Evolutionary conservation across 1,140 invertebrate genomes (phyloP), one percentile per base, ranked within the genome.

Genomic region (Anoplophora glabripennis): DNA sequence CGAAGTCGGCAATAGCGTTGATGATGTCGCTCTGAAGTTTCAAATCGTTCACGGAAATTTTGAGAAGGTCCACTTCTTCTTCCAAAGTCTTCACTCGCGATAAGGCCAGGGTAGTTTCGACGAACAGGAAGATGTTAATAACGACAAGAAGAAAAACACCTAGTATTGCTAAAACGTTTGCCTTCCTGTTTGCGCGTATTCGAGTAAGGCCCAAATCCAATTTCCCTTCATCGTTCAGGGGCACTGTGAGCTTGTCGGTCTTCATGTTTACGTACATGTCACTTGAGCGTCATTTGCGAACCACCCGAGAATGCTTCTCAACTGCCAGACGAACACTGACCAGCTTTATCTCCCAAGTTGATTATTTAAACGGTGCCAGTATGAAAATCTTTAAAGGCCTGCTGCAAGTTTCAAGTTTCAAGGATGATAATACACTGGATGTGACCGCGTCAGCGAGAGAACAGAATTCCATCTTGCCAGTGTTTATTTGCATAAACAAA

Each of bases 11-110:
- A 12, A 45, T 18, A 1, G 10, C 14, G 10, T 45, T 45, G 3
- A 45, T 45, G 8, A 45, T 45, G 10, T 45, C 42, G 21, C 21
- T 14, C 2, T 17, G 21, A 12, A 45, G 42, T 12, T 57, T 37
- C 9, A 57, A 36, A 15, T n/a, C 33, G n/a, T 48, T 17, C 10
- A 57, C 12, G 18, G 37, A 11, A 9, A 17, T 11, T 21, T 49
- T 57, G 7, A 57, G 18, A 37, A 14, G 3, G 2, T 51, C 55
- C 12, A 57, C 38, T 49, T 57, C 55, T 18, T 40, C 21, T 38
- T 33, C 48, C 18, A 57, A n/a, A 10, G 17, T 36, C 11, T 37
- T 33, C n/a, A 57, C 42, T 10, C 36, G 21, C 2, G 36, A 12
- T 17, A 49, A 9, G 3, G 45, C 10, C 11, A 38, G 15, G 14